Conservation (phyloP, 35 echinoderm and acorn worm genomes). For the Lytechinus variegatus region DNA sequence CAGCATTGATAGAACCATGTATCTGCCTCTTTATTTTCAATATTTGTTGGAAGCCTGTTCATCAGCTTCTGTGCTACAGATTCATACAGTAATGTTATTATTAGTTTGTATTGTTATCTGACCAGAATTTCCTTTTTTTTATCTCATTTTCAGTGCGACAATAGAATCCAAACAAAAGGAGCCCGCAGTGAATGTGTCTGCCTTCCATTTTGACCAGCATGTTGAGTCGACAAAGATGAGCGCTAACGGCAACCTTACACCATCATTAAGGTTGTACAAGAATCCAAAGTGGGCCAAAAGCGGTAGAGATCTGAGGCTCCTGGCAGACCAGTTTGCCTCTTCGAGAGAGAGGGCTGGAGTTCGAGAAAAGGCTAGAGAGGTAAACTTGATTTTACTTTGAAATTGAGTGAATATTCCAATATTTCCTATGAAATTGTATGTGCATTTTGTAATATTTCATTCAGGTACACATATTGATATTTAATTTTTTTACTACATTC, state of each 20-base stretch:
- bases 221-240: not conserved
- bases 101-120: not conserved
- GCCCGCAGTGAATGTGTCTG: not conserved
- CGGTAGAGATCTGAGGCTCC: slow-evolving; percentile 16
- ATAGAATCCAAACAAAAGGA: not conserved
- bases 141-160: not conserved
- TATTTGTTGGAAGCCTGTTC: too few species aligned
- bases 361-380: slow-evolving; percentile 31
- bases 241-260: not conserved
- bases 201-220: not conserved
- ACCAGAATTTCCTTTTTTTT: not conserved
- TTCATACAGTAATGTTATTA: not conserved
- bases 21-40: too few species aligned
- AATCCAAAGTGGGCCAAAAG: slow-evolving; percentile 46
- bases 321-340: slow-evolving; percentile 39
- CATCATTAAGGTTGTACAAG: not conserved
- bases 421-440: too few species aligned
- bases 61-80: too few species aligned
- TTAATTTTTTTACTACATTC: too few species aligned
- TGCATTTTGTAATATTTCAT: too few species aligned
- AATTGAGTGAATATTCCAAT: too few species aligned
- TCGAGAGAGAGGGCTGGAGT: slow-evolving; percentile 41
- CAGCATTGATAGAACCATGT: too few species aligned
- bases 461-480: too few species aligned
- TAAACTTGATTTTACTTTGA: not conserved